Conservation (phyloP, 1,140 invertebrate genomes). For the Drosophila bocqueti region DNA sequence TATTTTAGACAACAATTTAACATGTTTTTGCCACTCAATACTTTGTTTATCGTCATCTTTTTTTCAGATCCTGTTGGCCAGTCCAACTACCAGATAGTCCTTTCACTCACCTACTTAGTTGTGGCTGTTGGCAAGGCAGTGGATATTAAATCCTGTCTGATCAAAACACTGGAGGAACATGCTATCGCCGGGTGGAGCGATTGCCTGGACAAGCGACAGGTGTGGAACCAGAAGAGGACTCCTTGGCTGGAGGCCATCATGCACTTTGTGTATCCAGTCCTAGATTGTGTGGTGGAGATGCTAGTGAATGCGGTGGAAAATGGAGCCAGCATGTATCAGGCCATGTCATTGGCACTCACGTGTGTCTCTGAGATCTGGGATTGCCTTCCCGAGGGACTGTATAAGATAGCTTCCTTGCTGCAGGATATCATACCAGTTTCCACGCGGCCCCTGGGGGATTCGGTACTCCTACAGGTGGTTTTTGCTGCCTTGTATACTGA, state of each 20-base stretch:
- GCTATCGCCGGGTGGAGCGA: slow-evolving; percentile 87
- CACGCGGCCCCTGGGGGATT: slow-evolving; percentile 88
- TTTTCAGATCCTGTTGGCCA: slow-evolving; percentile 78
- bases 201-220: slow-evolving; percentile 90
- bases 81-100: slow-evolving; percentile 86
- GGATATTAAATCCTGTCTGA: slow-evolving; percentile 87
- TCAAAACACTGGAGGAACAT: slow-evolving; percentile 88
- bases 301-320: slow-evolving; percentile 88
- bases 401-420: slow-evolving; percentile 86
- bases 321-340: slow-evolving; percentile 91
- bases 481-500: slow-evolving; percentile 87
- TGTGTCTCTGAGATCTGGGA: slow-evolving; percentile 89
- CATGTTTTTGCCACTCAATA: too few species aligned
- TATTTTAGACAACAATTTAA: too few species aligned
- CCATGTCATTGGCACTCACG: slow-evolving; percentile 89
- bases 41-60: too few species aligned
- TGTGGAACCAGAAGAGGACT: slow-evolving; percentile 91
- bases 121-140: slow-evolving; percentile 87
- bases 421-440: slow-evolving; percentile 89
- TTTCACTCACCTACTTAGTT: slow-evolving; percentile 87
- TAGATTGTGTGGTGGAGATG: slow-evolving; percentile 88
- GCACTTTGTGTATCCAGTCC: slow-evolving; percentile 87
- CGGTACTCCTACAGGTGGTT: slow-evolving; percentile 89
- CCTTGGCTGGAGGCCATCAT: slow-evolving; percentile 90
- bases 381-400: slow-evolving; percentile 87